These are phyloP conservation scores for Oreotragus oreotragus DNA, from an alignment of 2,113 vertebrate species.

Conservation along the genomic window DNA sequence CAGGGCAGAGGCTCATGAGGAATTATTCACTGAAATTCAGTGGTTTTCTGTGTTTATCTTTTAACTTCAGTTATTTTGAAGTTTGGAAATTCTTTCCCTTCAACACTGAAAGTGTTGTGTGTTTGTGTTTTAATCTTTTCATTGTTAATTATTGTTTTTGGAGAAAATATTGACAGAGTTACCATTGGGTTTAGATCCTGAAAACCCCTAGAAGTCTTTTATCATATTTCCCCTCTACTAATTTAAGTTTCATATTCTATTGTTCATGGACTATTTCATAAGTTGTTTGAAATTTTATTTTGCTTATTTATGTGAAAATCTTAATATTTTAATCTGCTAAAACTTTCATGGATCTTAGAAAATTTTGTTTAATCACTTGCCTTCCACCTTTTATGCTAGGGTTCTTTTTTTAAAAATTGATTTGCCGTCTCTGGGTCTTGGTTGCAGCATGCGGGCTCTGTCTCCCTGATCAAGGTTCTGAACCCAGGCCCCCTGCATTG, in stretches of 20 bases:
- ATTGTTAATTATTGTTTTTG: background rate
- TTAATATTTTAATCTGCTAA: background rate
- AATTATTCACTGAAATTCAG: background rate
- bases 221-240: background rate
- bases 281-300: background rate
- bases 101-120: background rate
- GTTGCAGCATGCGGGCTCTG: background rate
- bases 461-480: background rate
- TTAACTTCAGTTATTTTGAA: background rate
- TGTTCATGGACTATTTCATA: background rate
- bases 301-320: background rate
- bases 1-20: background rate
- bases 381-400: background rate
- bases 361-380: background rate
- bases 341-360: background rate
- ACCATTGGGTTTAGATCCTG: background rate
- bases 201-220: background rate
- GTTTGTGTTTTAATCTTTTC: background rate
- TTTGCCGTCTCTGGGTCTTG: background rate
- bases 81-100: background rate
- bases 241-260: background rate
- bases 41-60: background rate
- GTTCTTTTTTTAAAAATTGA: background rate
- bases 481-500: background rate
- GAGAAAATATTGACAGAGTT: background rate